Evolutionary conservation across 2,797 vertebrate species (phyloP), one percentile per base, ranked within the genome.

Genomic region (Fundulus diaphanus): DNA sequence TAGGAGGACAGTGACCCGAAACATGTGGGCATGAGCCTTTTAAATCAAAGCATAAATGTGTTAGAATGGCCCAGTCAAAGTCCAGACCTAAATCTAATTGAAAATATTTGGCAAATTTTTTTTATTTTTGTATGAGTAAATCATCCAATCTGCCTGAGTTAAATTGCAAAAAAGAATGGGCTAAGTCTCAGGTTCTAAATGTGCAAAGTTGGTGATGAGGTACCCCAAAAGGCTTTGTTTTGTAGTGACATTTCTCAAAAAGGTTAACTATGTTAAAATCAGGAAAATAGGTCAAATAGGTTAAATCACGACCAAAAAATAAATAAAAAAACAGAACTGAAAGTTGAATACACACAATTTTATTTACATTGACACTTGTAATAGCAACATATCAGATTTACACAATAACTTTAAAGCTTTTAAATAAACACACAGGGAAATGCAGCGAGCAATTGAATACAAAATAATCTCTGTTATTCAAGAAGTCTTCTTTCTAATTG

Each of bases 401-500:
- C 84, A 93, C 80, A 87, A 82, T 83, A 92, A 85, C 82, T 89
- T 83, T 89, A 88, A 88, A 90, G 88, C 85, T 77, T 93, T 89
- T 87, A 93, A 67, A 95, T 94, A 96, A 95, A 95, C 94, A 95
- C 88, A 86, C 77, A 90, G 82, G 82, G 88, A 87, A 91, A 90
- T 83, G 82, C 75, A 85, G 75, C 68, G 51, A 85, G 69, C 56
- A 76, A 31, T 72, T 18, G 72, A 79, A 84, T 76, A 48, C 75
- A 87, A 84, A 77, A 77, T 76, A 82, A 84, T 84, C 83, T 80
- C 71, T 74, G 48, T 74, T 68, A 65, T 42, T 77, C 24, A 31
- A 72, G 74, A 81, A 52, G 66, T 68, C 31, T 80, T 57, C 35
- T 75, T 82, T 48, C 72, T 63, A 44, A 68, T 52, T 72, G 35